phyloP scores from a whole-genome alignment of 2,113 vertebrate genomes.

The Ailurus styani region DNA sequence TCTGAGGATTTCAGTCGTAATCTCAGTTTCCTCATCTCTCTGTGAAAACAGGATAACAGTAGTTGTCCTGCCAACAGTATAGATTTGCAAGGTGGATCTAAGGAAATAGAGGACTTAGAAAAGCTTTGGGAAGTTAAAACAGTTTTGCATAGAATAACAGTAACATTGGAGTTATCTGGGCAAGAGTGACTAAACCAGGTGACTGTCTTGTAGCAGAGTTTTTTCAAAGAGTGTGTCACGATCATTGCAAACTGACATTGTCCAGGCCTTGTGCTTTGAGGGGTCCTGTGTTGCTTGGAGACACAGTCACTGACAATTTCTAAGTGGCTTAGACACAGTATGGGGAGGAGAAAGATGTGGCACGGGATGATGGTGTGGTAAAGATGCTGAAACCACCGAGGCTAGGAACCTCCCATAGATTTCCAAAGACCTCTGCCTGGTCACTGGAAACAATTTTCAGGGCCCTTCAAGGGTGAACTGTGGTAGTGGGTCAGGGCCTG shows the following conservation, averaged over 20 bases:
- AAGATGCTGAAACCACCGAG: background rate
- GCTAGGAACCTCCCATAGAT: background rate
- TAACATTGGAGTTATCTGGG: background rate
- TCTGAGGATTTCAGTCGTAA: conserved; percentile 13
- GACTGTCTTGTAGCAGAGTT: background rate
- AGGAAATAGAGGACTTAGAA: conserved; percentile 48
- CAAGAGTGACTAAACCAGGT: background rate
- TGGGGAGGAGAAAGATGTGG: background rate
- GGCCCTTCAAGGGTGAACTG: background rate
- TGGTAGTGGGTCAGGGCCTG: background rate
- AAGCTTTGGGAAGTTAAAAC: conserved; percentile 14
- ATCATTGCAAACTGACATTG: background rate
- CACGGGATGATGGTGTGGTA: background rate
- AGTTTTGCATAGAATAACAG: conserved; percentile 32
- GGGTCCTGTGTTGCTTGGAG: background rate
- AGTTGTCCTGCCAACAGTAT: background rate
- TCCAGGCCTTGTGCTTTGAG: background rate
- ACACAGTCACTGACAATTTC: background rate
- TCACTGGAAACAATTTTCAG: background rate
- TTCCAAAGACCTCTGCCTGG: background rate
- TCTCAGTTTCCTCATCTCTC: conserved; percentile 48
- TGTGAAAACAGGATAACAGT: conserved; percentile 47
- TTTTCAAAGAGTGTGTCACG: background rate
- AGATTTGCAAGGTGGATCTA: conserved; percentile 55
- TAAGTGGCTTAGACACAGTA: background rate